phyloP scores from a whole-genome alignment of 2,888 invertebrate species.

The Heliconius cydno region DNA sequence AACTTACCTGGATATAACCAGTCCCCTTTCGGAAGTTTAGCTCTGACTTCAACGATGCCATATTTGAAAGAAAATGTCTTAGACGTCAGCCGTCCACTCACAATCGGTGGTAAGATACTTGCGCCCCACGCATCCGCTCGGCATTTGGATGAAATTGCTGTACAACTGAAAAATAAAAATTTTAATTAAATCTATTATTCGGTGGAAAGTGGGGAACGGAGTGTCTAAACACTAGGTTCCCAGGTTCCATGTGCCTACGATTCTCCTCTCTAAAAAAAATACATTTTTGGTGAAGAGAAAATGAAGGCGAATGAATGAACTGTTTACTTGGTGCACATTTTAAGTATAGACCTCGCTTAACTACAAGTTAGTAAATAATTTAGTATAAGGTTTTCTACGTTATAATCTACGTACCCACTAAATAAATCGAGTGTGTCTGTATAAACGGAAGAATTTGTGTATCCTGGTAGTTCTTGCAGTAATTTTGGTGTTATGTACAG shows the following conservation, averaged over 20 bases:
- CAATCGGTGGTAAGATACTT: constrained; percentile 87
- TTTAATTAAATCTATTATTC: not conserved
- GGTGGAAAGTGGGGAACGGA: no score
- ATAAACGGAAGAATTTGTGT: constrained; percentile 58
- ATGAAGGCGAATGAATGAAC: no score
- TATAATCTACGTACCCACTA: constrained; percentile 57
- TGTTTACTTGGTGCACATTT: no score
- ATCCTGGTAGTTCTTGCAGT: constrained; percentile 60
- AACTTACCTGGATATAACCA: constrained; percentile 83
- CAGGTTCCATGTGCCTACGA: no score
- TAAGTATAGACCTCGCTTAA: no score
- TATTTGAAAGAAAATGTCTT: constrained; percentile 87
- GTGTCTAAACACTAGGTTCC: no score
- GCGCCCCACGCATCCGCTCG: constrained; percentile 50
- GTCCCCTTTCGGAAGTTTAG: constrained; percentile 89
- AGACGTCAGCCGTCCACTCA: constrained; percentile 85
- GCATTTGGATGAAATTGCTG: constrained; percentile 57
- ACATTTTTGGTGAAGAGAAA: no score
- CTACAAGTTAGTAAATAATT: not conserved
- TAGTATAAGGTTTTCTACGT: not conserved
- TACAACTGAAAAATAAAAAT: constrained; percentile 56
- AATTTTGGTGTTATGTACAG: constrained; percentile 62
- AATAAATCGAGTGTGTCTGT: constrained; percentile 61
- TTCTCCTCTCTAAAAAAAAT: no score
- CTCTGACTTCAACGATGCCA: constrained; percentile 87